These are phyloP conservation scores for Neodiprion fabricii DNA, from an alignment of 1,140 invertebrate species.

Conservation along the genomic window DNA sequence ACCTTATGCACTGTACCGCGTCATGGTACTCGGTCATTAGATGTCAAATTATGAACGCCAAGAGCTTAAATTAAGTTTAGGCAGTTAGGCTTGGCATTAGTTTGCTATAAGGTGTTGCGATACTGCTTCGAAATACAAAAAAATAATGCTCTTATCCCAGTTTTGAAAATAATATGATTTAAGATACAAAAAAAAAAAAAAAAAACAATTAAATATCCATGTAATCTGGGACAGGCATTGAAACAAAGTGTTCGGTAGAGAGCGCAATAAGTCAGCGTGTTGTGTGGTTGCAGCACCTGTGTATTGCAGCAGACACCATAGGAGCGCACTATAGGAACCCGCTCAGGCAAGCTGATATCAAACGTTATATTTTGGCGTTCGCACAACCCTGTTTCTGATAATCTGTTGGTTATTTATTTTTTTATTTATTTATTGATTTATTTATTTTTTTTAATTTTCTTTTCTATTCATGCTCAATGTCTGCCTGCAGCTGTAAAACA, in stretches of 20 bases:
- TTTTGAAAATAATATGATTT: neutral
- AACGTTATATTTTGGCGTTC: slow-evolving; percentile 55
- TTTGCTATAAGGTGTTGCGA: neutral
- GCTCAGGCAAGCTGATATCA: slow-evolving; percentile 76
- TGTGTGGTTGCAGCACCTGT: slow-evolving; percentile 77
- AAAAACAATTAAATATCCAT: neutral
- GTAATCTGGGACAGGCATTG: slow-evolving; percentile 19
- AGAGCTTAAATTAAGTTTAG: neutral
- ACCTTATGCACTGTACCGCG: slow-evolving; percentile 36
- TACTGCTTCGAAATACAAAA: neutral
- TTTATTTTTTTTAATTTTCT: slow-evolving; percentile 10
- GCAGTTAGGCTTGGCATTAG: neutral
- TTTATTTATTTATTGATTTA: neutral
- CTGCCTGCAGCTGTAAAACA: slow-evolving; percentile 9
- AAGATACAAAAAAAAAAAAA: slow-evolving; percentile 9
- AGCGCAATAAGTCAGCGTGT: slow-evolving; percentile 53
- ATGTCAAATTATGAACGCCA: slow-evolving; percentile 6
- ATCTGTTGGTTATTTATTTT: neutral
- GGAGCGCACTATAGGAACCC: slow-evolving; percentile 72
- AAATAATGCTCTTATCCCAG: slow-evolving; percentile 4
- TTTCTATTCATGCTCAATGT: neutral
- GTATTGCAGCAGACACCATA: slow-evolving; percentile 70
- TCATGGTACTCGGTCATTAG: slow-evolving; percentile 43
- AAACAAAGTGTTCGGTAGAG: slow-evolving; percentile 41
- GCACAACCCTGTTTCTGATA: slow-evolving; percentile 43